These are phyloP conservation scores for Dolichopus griseipennis DNA, from an alignment of 2,888 invertebrate species.

Conservation along the genomic window DNA sequence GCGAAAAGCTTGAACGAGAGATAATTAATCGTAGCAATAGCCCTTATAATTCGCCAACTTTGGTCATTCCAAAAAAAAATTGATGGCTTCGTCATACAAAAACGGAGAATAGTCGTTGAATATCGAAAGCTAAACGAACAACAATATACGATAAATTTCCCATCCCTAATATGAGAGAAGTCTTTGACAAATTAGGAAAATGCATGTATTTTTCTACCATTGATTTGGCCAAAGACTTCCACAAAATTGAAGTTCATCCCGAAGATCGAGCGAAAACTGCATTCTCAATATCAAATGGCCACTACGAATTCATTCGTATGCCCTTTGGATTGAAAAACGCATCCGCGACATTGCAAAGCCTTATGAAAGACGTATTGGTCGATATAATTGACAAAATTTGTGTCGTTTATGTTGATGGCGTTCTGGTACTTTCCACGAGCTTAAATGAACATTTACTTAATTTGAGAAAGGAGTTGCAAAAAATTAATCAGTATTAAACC, in stretches of 20 bases:
- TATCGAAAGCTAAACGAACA: constrained; percentile 11
- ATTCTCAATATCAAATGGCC: constrained; percentile 14
- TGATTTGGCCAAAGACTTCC: constrained; percentile 11
- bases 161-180: constrained; percentile 17
- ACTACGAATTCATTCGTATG: constrained; percentile 14
- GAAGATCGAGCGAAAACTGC: constrained; percentile 16
- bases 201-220: constrained; percentile 17
- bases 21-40: too few species aligned
- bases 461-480: not conserved
- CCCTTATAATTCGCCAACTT: too few species aligned
- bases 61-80: too few species aligned
- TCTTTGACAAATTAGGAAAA: constrained; percentile 19
- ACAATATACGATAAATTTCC: constrained; percentile 11
- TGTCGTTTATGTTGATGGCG: too few species aligned
- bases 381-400: too few species aligned
- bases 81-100: not conserved
- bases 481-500: not conserved
- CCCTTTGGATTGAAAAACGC: constrained; percentile 14
- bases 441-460: too few species aligned
- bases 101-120: constrained; percentile 12
- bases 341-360: constrained; percentile 32
- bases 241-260: too few species aligned
- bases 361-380: constrained; percentile 28
- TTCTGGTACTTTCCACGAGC: too few species aligned
- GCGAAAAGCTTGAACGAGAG: too few species aligned